These are phyloP conservation scores for Cydia amplana DNA, from an alignment of 1,140 invertebrate genomes.

Conservation along the genomic window DNA sequence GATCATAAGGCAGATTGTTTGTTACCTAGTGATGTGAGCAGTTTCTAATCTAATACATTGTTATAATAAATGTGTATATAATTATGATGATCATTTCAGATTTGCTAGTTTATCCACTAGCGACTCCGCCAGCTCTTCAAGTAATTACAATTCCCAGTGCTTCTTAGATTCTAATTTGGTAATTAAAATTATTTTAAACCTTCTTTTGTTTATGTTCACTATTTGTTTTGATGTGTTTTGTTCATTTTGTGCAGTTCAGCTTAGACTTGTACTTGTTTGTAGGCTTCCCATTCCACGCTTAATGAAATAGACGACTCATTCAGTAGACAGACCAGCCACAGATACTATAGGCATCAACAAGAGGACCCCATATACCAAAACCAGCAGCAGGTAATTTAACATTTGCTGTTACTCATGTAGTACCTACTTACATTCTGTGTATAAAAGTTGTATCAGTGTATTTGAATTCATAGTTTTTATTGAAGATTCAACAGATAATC, in stretches of 20 bases:
- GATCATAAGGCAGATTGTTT: too few relatives aligned
- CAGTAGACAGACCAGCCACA: conserved; percentile 71
- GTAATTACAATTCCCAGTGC: conserved; percentile 70
- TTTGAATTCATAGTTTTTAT: too few relatives aligned
- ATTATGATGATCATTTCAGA: conserved; percentile 66
- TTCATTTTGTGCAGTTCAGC: conserved; percentile 10
- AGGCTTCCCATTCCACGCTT: conserved; percentile 73
- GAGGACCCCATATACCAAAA: conserved; percentile 79
- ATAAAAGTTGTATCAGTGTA: neutral
- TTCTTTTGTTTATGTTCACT: conserved; percentile 34
- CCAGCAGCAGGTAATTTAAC: conserved; percentile 70
- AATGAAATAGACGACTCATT: conserved; percentile 76
- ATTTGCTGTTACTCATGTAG: neutral
- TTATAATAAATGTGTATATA: neutral
- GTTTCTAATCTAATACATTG: too few relatives aligned
- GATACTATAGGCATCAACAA: conserved; percentile 67
- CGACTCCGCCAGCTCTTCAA: conserved; percentile 66
- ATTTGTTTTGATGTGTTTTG: conserved; percentile 30
- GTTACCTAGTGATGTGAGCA: neutral
- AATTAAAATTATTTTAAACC: conserved; percentile 35
- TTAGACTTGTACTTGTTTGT: conserved; percentile 36
- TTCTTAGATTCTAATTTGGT: conserved; percentile 69
- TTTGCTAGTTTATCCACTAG: conserved; percentile 85
- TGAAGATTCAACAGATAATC: too few relatives aligned
- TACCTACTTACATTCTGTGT: neutral